These are phyloP conservation scores for Calyptomena viridis DNA, from an alignment of 2,113 vertebrate species.

Conservation along the genomic window DNA sequence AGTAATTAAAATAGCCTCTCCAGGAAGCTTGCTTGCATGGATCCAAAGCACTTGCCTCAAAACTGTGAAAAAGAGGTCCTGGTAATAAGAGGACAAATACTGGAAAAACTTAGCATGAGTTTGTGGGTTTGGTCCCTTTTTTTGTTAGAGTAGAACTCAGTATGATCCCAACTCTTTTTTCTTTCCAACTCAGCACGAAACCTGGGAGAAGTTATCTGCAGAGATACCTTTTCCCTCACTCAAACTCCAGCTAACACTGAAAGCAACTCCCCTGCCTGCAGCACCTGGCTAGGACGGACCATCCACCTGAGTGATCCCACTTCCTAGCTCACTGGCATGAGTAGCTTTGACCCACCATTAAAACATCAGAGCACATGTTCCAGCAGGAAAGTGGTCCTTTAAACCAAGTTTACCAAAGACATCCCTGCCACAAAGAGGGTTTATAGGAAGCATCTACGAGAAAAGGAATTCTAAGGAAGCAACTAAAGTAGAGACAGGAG, in stretches of 20 bases:
- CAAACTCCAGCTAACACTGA: neutral
- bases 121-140: conserved; percentile 10
- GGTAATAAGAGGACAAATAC: neutral
- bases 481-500: neutral
- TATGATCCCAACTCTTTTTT: neutral
- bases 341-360: neutral
- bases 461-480: neutral
- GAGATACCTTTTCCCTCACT: neutral
- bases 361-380: neutral
- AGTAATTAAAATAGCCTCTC: neutral
- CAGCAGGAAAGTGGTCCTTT: neutral
- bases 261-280: neutral
- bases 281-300: neutral
- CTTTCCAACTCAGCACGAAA: neutral
- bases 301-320: neutral
- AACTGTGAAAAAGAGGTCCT: no score
- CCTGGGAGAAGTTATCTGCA: neutral
- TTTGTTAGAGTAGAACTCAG: neutral
- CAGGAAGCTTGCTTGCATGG: neutral
- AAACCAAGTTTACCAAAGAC: neutral
- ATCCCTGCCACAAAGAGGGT: neutral
- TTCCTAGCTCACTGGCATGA: neutral
- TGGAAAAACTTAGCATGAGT: neutral
- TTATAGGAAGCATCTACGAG: neutral
- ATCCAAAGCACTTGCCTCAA: neutral